Evolutionary conservation across 2,888 invertebrate species (phyloP).

Genomic region (Diarsia mendica): DNA sequence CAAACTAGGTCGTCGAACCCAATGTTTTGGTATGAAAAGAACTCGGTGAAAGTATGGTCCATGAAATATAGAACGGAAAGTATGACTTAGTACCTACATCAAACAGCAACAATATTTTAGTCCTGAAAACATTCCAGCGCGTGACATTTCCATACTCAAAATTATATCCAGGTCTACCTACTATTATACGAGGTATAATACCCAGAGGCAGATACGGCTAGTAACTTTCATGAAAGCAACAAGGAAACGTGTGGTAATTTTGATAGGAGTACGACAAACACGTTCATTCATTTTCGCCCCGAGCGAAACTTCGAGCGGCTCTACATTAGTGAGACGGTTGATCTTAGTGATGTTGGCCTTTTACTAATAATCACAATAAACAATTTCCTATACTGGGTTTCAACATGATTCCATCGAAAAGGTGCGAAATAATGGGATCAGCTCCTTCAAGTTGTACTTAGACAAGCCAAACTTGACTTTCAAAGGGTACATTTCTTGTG

Average conservation of each 20-base stretch:
- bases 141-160: not conserved
- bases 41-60: slow-evolving; percentile 33
- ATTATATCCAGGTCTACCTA: too few species aligned
- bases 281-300: slow-evolving; percentile 10
- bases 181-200: not conserved
- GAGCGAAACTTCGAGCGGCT: slow-evolving; percentile 19
- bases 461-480: not conserved
- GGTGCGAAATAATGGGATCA: not conserved
- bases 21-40: slow-evolving; percentile 38
- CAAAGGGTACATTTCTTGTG: not conserved
- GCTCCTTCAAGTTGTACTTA: not conserved
- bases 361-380: slow-evolving; percentile 13
- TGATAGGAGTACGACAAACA: not conserved
- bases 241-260: slow-evolving; percentile 5
- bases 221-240: not conserved
- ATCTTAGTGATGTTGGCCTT: slow-evolving; percentile 23
- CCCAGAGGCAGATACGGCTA: not conserved
- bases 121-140: not conserved
- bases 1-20: slow-evolving; percentile 46
- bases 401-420: not conserved
- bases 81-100: too few species aligned
- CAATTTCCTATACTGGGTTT: not conserved
- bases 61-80: too few species aligned
- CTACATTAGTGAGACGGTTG: slow-evolving; percentile 28
- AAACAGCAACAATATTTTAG: not conserved